Percentiles rank a stretch among this genome's conserved stretches.
These are phyloP conservation scores for Misgurnus mizolepis DNA, from an alignment of 2,113 vertebrate genomes.

Conservation along the genomic window DNA sequence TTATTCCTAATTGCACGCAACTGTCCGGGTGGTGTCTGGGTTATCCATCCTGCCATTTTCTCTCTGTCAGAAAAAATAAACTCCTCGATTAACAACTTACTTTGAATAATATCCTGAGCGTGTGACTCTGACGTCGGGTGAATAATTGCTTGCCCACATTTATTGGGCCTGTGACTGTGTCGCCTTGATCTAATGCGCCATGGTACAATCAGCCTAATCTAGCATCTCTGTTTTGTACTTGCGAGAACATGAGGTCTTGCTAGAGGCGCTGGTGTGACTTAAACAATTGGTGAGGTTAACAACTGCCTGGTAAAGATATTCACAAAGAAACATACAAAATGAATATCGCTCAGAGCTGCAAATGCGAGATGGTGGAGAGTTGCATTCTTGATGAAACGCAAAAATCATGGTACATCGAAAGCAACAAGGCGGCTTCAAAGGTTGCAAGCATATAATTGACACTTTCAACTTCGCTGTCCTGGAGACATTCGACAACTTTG, in stretches of 20 bases:
- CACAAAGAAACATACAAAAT: constrained; percentile 55
- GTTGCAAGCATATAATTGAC: constrained; percentile 56
- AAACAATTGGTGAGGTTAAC: constrained; percentile 37
- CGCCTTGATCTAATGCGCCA: constrained; percentile 44
- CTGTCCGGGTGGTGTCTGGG: constrained; percentile 51
- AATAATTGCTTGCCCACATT: constrained; percentile 55
- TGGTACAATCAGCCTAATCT: constrained; percentile 8
- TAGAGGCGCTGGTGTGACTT: constrained; percentile 28
- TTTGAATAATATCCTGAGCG: constrained; percentile 39
- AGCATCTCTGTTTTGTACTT: not conserved
- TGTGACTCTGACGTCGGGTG: constrained; percentile 38
- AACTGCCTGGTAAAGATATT: constrained; percentile 44
- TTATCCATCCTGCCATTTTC: constrained; percentile 61
- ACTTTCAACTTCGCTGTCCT: constrained; percentile 55
- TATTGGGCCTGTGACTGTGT: constrained; percentile 34
- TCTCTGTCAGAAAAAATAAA: constrained; percentile 60
- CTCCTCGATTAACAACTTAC: constrained; percentile 60
- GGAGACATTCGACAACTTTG: constrained; percentile 45
- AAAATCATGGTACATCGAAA: constrained; percentile 52
- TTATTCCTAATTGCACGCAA: constrained; percentile 59
- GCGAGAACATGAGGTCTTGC: constrained; percentile 19
- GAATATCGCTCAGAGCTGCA: constrained; percentile 53
- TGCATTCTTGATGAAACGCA: constrained; percentile 50
- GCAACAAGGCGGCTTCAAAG: constrained; percentile 54
- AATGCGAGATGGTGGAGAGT: constrained; percentile 44